phyloP scores from a whole-genome alignment of 1,140 invertebrate species.

The Drosophila melanica region DNA sequence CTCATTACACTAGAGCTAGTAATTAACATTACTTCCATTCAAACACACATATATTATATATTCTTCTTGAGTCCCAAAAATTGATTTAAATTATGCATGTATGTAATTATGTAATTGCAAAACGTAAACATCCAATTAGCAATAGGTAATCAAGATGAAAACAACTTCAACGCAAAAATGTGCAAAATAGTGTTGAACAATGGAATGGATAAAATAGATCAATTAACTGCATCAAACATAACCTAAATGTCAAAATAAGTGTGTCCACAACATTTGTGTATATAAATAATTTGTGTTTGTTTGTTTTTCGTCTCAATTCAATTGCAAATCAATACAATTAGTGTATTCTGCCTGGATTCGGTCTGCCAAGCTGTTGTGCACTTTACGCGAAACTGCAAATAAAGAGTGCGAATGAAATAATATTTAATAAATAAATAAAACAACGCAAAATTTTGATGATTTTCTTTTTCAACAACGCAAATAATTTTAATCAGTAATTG shows the following conservation, averaged over 20 bases:
- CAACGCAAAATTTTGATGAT: conserved; percentile 8
- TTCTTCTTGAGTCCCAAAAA: conserved; percentile 70
- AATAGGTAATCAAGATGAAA: conserved; percentile 21
- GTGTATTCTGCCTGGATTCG: conserved; percentile 28
- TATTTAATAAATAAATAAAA: conserved; percentile 30
- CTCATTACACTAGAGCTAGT: conserved; percentile 54
- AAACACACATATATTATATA: conserved; percentile 11
- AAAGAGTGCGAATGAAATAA: conserved; percentile 21
- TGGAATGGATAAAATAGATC: conserved; percentile 23
- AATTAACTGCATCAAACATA: conserved; percentile 16
- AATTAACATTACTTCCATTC: conserved; percentile 34
- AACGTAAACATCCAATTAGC: conserved; percentile 54
- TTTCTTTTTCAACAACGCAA: conserved; percentile 14
- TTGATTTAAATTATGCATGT: conserved; percentile 70
- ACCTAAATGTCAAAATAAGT: conserved; percentile 21
- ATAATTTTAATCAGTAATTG: conserved; percentile 17
- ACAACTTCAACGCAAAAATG: conserved; percentile 24
- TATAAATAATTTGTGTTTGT: conserved; percentile 14
- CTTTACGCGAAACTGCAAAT: conserved; percentile 72
- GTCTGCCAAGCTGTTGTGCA: conserved; percentile 62
- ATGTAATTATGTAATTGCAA: conserved; percentile 45
- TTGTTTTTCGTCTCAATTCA: conserved; percentile 28
- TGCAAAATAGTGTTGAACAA: conserved; percentile 2
- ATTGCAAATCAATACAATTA: conserved; percentile 54
- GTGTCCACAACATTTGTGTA: neutral